phyloP scores from a whole-genome alignment of 92 coral and sea anemone genomes.

The Parazoanthus darwini region DNA sequence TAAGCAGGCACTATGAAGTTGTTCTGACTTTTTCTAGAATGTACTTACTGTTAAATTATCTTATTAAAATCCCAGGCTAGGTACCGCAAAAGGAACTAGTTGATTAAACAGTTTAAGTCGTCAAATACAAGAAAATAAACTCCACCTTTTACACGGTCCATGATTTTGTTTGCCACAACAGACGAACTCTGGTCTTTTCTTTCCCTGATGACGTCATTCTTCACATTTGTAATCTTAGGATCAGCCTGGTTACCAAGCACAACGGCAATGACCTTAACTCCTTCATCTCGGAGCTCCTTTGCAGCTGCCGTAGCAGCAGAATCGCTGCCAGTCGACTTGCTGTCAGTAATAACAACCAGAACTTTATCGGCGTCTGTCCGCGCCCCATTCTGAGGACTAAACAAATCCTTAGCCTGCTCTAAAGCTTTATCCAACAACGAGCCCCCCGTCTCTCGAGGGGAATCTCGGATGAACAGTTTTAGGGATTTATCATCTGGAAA shows the following conservation, averaged over 20 bases:
- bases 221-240: constrained; percentile 31
- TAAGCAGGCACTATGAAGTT: too few species aligned
- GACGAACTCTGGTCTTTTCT: constrained; percentile 28
- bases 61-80: background rate
- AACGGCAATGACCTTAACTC: constrained; percentile 45
- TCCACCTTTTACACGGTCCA: constrained; percentile 33
- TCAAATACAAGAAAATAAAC: background rate
- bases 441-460: constrained; percentile 53
- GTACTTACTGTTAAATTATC: too few species aligned
- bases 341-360: constrained; percentile 78
- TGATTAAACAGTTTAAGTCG: background rate
- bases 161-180: constrained; percentile 40
- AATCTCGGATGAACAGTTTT: constrained; percentile 36
- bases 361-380: constrained; percentile 61
- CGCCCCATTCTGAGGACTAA: constrained; percentile 44
- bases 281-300: constrained; percentile 22
- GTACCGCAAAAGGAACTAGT: too few species aligned
- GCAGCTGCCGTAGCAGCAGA: constrained; percentile 45
- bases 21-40: too few species aligned
- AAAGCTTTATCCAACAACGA: constrained; percentile 62
- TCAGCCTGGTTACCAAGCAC: constrained; percentile 54
- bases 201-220: constrained; percentile 34
- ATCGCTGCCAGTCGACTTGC: constrained; percentile 57
- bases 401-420: constrained; percentile 56
- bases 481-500: constrained; percentile 39